Conservation (phyloP, 2,113 vertebrate genomes). For the Lutjanus erythropterus region DNA sequence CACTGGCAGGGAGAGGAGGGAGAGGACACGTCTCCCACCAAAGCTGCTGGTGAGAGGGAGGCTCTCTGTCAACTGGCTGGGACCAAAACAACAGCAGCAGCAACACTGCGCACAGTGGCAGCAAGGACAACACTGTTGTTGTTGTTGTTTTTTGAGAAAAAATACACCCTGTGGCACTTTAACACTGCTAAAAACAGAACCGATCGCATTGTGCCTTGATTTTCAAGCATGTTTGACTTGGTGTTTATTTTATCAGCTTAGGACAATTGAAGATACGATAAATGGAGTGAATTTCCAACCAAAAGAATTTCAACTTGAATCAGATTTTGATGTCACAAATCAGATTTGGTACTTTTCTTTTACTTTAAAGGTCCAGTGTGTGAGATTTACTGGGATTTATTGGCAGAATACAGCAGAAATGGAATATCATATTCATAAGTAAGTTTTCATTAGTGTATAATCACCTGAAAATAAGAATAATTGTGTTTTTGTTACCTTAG, state of each 20-base stretch:
- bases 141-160: not conserved
- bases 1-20: slow-evolving; percentile 77
- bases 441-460: too few species aligned
- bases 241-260: not conserved
- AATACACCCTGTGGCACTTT: slow-evolving; percentile 8
- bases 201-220: not conserved
- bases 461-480: too few species aligned
- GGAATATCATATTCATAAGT: too few species aligned
- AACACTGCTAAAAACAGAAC: slow-evolving; percentile 2
- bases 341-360: not conserved
- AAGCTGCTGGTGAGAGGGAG: slow-evolving; percentile 76
- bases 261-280: not conserved
- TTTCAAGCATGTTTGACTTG: not conserved
- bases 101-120: slow-evolving; percentile 12
- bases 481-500: too few species aligned
- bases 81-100: slow-evolving; percentile 10
- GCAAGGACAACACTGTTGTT: not conserved
- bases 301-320: not conserved
- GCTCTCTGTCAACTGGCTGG: slow-evolving; percentile 32
- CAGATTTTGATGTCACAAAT: not conserved
- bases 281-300: not conserved
- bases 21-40: slow-evolving; percentile 68
- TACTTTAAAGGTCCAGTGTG: not conserved
- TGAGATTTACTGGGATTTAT: too few species aligned
- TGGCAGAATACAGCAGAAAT: too few species aligned